Percentiles rank a stretch among this genome's conserved stretches.
Evolutionary conservation across 2,113 vertebrate species (phyloP).

Genomic region (Thalassarche chlororhynchos): DNA sequence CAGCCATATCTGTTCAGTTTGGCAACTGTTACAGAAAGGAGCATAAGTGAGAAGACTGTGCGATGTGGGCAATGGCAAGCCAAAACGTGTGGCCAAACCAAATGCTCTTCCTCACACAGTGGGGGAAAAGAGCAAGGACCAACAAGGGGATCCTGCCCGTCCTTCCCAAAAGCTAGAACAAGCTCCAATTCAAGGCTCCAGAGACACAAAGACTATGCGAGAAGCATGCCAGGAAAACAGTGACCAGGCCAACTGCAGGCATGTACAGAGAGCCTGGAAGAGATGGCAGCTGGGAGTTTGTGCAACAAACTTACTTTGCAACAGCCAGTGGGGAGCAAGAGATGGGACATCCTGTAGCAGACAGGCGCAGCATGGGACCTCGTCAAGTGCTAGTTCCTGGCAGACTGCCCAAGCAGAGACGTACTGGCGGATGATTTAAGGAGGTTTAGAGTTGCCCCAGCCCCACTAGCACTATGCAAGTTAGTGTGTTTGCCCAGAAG

Average conservation of each 20-base stretch:
- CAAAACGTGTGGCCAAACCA: rapidly evolving
- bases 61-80: not conserved
- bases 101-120: not conserved
- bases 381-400: not conserved
- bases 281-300: not conserved
- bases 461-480: not conserved
- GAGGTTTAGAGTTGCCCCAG: not conserved
- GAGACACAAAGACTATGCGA: not conserved
- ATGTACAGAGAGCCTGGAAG: not conserved
- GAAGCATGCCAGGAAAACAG: not conserved
- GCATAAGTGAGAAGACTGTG: not conserved
- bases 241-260: not conserved
- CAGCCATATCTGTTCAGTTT: not conserved
- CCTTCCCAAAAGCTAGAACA: not conserved
- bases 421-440: not conserved
- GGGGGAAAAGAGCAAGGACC: not conserved
- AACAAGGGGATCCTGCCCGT: not conserved
- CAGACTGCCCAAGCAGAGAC: not conserved
- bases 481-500: not conserved
- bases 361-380: not conserved
- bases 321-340: not conserved
- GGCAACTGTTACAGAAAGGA: not conserved
- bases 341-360: not conserved
- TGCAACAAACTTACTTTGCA: not conserved
- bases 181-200: not conserved